A percentile compares a stretch with the other conserved stretches of the same genome.
Conservation (phyloP, 1,140 invertebrate species). For the Melitaea cinxia region DNA sequence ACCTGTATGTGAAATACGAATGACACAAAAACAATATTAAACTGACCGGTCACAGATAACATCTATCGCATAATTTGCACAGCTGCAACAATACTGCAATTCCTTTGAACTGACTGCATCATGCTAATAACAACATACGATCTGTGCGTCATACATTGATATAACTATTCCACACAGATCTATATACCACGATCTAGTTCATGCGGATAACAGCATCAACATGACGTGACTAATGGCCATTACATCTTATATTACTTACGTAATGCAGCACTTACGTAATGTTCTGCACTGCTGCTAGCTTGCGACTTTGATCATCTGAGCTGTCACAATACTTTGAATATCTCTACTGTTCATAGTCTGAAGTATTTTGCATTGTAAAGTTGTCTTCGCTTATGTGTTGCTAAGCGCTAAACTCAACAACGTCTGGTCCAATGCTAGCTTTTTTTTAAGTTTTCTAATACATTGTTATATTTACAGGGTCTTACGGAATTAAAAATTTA, state of each 20-base stretch:
- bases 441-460: too few relatives aligned
- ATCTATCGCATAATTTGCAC: slow-evolving; percentile 9
- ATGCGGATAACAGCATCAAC: slow-evolving; percentile 25
- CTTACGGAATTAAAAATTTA: too few relatives aligned
- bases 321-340: not conserved
- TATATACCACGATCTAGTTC: slow-evolving; percentile 23
- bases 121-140: slow-evolving; percentile 17
- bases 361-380: not conserved
- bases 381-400: not conserved
- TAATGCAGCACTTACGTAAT: slow-evolving; percentile 8
- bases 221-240: slow-evolving; percentile 25
- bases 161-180: slow-evolving; percentile 25
- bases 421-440: not conserved
- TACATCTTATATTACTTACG: slow-evolving; percentile 22
- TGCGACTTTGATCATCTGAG: slow-evolving; percentile 3
- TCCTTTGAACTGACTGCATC: slow-evolving; percentile 9
- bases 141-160: slow-evolving; percentile 6
- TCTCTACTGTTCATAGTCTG: not conserved
- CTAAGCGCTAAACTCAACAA: too few relatives aligned
- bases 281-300: slow-evolving; percentile 9
- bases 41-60: not conserved
- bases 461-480: too few relatives aligned
- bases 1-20: not conserved
- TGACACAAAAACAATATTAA: slow-evolving; percentile 1
- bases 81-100: slow-evolving; percentile 14